These are phyloP conservation scores for Eilema caniola DNA, from an alignment of 2,888 invertebrate genomes.

Conservation along the genomic window DNA sequence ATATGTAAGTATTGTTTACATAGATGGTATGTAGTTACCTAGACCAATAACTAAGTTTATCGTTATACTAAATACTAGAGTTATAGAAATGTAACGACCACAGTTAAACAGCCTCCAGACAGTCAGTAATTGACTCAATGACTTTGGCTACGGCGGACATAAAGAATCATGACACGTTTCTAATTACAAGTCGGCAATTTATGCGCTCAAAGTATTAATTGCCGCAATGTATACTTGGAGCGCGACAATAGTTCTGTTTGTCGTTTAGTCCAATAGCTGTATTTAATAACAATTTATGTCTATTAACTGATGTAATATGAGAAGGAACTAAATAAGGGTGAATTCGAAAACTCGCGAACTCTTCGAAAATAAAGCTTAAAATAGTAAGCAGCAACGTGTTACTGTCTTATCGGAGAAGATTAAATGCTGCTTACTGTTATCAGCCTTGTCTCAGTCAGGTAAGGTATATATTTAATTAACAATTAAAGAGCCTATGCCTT, in stretches of 20 bases:
- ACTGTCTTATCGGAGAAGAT: too few relatives aligned
- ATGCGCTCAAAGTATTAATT: too few relatives aligned
- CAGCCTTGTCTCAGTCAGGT: too few relatives aligned
- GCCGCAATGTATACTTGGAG: neutral
- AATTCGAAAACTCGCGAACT: too few relatives aligned
- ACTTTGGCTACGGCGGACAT: constrained; percentile 23
- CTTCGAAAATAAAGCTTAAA: too few relatives aligned
- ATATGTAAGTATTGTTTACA: too few relatives aligned
- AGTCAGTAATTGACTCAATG: constrained; percentile 46
- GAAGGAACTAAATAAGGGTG: neutral
- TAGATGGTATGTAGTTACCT: constrained; percentile 13
- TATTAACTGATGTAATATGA: neutral
- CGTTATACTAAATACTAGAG: constrained; percentile 27
- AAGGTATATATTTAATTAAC: too few relatives aligned
- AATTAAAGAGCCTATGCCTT: too few relatives aligned
- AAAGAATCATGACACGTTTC: neutral
- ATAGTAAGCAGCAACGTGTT: too few relatives aligned
- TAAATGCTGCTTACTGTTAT: too few relatives aligned
- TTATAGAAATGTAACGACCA: constrained; percentile 23
- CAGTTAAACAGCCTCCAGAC: constrained; percentile 41
- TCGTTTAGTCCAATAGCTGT: neutral
- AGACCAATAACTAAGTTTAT: constrained; percentile 33
- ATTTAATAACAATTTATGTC: constrained; percentile 10
- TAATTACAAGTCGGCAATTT: neutral
- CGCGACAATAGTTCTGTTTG: constrained; percentile 9